Conservation (phyloP, 2,113 vertebrate species). For the Motacilla tschutschensis region DNA sequence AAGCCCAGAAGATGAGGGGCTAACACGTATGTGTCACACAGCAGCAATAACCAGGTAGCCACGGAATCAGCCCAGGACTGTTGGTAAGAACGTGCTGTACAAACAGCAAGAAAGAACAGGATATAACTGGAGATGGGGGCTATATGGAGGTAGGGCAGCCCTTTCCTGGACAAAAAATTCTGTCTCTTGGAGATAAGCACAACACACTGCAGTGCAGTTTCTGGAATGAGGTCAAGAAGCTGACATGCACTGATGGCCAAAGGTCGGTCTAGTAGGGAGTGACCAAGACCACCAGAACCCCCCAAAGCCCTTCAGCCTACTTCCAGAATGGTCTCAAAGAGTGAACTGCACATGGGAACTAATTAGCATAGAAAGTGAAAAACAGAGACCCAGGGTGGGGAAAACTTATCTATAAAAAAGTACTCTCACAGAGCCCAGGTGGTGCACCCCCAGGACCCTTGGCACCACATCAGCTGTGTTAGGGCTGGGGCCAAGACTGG, state of each 20-base stretch:
- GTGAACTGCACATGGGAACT: background rate
- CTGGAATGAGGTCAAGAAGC: background rate
- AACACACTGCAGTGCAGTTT: background rate
- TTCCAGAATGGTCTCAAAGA: background rate
- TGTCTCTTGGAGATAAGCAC: background rate
- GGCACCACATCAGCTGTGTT: background rate
- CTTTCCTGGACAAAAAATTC: background rate
- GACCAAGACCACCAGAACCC: background rate
- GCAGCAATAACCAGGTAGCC: rapidly evolving
- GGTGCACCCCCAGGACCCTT: background rate
- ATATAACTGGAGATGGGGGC: background rate
- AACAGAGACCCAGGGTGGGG: background rate
- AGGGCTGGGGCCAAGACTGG: background rate
- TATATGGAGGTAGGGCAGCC: background rate
- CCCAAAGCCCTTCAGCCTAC: background rate
- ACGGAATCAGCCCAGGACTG: background rate
- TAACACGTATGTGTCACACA: rapidly evolving
- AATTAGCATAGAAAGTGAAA: background rate
- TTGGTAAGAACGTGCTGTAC: background rate
- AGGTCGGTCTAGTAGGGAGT: rapidly evolving
- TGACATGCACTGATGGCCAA: background rate
- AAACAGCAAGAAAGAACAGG: background rate
- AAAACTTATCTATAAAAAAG: background rate
- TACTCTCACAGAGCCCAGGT: background rate
- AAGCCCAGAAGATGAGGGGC: background rate